Evolutionary conservation across 37 sponge, comb jelly and placozoan species (phyloP), one percentile per base, ranked within the genome.

Genomic region (Halichondria panicea): DNA sequence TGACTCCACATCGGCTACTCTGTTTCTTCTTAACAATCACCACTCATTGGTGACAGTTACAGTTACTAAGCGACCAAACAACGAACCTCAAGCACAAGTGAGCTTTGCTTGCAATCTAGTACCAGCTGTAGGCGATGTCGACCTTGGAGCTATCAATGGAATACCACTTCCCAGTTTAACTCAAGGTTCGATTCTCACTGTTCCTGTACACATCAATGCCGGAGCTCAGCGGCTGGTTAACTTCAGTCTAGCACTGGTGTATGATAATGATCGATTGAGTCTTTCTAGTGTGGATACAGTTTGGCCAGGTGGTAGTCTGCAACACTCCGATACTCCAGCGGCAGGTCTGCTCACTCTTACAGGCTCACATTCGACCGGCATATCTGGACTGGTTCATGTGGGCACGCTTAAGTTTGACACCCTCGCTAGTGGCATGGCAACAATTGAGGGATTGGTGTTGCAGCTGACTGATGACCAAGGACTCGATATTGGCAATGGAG

Each of bases 121-220:
- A 11, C 91, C 94, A 13, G 80, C 43, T 13, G 52, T 84, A 18
- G 94, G 94, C 13, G 94, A 94, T 70, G 76, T 89, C 5, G 94
- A 94, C 68, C 27, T 90, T 2, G 94, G 94, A 2, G 21, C 11
- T 22, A 27, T 3, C 2, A 33, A 19, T n/a, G 94, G 94, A 2
- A 46, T 89, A 12, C 91, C 94, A 0, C 18, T 94, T 3, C 76
- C 88, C 32, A 43, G 84, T 21, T 56, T 70, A 2, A 4, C 45
- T 7, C 38, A 53, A 36, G 91, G 82, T 1, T 18, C 46, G 27
- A 58, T 18, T 25, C 58, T 85, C 25, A 36, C 72, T 3, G 65
- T 94, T 21, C 94, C 94, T 42, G 21, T 94, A 13, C 45, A 64
- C 19, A 63, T 94, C n/a, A 94, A 89, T 75, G 42, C 84, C 1